Evolutionary conservation across 1,140 invertebrate species (phyloP).

Genomic region (Papilio helenus): DNA sequence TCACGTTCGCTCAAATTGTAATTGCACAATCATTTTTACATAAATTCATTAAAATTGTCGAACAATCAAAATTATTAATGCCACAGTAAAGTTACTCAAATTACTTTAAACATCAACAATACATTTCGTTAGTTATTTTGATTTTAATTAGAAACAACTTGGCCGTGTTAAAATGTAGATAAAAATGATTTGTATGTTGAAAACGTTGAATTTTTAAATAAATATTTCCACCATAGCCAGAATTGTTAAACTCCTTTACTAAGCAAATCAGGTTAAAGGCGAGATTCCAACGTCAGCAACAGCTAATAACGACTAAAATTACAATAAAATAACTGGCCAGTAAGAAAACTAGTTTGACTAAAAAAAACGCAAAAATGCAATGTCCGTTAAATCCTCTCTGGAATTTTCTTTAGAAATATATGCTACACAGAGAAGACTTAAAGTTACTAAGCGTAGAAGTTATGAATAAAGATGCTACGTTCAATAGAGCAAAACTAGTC

Average conservation of each 20-base stretch:
- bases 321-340: too few species aligned
- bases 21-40: constrained; percentile 38
- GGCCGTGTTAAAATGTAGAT: too few species aligned
- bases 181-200: too few species aligned
- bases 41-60: constrained; percentile 28
- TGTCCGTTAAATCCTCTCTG: not conserved
- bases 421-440: not conserved
- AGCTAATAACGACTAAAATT: too few species aligned
- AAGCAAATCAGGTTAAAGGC: too few species aligned
- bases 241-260: too few species aligned
- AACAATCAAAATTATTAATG: not conserved
- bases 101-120: not conserved
- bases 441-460: not conserved
- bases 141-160: not conserved
- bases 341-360: too few species aligned
- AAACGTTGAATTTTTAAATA: too few species aligned
- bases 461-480: not conserved
- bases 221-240: too few species aligned
- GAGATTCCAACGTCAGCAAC: too few species aligned
- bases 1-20: constrained; percentile 19
- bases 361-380: too few species aligned
- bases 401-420: not conserved
- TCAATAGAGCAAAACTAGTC: not conserved
- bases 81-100: not conserved
- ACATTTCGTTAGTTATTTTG: not conserved